phyloP scores from a whole-genome alignment of 2,113 vertebrate genomes.

The Artemisiospiza belli region DNA sequence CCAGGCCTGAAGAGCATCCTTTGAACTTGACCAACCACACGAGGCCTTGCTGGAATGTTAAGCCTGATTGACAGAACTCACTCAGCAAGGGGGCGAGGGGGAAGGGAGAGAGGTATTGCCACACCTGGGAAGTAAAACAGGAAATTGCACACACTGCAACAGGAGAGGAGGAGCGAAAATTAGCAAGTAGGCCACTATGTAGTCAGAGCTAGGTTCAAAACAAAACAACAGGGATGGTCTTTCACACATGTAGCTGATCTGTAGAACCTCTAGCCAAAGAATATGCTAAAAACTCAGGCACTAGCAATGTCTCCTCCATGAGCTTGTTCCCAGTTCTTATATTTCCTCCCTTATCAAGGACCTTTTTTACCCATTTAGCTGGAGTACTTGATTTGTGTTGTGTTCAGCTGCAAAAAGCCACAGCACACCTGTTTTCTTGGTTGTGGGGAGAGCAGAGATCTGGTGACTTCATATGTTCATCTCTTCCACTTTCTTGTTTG shows the following conservation, averaged over 20 bases:
- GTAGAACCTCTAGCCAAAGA: background rate
- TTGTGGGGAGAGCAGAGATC: background rate
- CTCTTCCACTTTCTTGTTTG: background rate
- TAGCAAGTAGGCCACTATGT: background rate
- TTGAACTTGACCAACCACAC: too few species aligned
- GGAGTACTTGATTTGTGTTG: background rate
- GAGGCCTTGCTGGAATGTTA: too few species aligned
- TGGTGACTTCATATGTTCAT: background rate
- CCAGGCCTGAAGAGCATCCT: too few species aligned
- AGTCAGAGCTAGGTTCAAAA: background rate
- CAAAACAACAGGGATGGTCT: background rate
- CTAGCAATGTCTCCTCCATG: background rate
- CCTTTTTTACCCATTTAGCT: background rate
- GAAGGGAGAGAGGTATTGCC: too few species aligned
- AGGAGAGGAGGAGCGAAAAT: background rate
- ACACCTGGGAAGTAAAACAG: too few species aligned
- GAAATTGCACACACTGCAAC: too few species aligned
- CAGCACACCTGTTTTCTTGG: background rate
- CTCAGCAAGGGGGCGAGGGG: too few species aligned
- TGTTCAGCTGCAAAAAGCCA: background rate
- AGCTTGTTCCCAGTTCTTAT: background rate
- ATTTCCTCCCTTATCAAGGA: background rate
- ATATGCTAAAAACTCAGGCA: background rate
- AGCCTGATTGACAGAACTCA: too few species aligned
- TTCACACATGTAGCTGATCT: background rate